These are phyloP conservation scores for Zygogramma bicolorata DNA, from an alignment of 2,888 invertebrate species.

Conservation along the genomic window DNA sequence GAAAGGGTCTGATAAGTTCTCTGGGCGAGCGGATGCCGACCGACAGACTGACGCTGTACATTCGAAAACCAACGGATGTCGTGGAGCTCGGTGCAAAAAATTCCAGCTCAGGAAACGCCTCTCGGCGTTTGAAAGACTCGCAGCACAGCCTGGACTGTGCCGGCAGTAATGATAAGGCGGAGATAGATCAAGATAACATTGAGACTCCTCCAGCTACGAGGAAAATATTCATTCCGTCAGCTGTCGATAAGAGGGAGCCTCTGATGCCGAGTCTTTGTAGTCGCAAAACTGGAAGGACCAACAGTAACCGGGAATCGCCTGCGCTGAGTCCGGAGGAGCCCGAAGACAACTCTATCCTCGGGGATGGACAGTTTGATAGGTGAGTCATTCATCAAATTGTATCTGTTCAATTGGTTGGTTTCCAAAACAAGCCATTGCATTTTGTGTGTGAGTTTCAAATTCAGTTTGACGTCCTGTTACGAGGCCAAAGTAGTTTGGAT, in stretches of 20 bases:
- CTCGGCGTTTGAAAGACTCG: constrained; percentile 47
- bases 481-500: no score
- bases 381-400: no score
- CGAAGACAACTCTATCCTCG: constrained; percentile 70
- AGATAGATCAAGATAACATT: constrained; percentile 91
- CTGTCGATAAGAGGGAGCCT: constrained; percentile 70
- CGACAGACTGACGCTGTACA: constrained; percentile 74
- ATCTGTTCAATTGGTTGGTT: no score
- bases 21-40: constrained; percentile 68
- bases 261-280: constrained; percentile 70
- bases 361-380: constrained; percentile 86
- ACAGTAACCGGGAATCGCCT: constrained; percentile 52
- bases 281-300: constrained; percentile 65
- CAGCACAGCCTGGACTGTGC: constrained; percentile 47
- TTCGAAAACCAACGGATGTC: constrained; percentile 66
- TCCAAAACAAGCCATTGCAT: no score
- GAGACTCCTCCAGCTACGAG: constrained; percentile 89
- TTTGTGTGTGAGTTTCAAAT: no score
- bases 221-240: constrained; percentile 75
- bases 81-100: not conserved
- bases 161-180: constrained; percentile 73
- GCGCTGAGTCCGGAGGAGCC: constrained; percentile 59
- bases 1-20: constrained; percentile 70
- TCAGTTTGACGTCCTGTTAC: no score
- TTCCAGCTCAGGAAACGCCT: constrained; percentile 34